Evolutionary conservation across 1,140 invertebrate species (phyloP).

Genomic region (Cyrtorhinus lividipennis): DNA sequence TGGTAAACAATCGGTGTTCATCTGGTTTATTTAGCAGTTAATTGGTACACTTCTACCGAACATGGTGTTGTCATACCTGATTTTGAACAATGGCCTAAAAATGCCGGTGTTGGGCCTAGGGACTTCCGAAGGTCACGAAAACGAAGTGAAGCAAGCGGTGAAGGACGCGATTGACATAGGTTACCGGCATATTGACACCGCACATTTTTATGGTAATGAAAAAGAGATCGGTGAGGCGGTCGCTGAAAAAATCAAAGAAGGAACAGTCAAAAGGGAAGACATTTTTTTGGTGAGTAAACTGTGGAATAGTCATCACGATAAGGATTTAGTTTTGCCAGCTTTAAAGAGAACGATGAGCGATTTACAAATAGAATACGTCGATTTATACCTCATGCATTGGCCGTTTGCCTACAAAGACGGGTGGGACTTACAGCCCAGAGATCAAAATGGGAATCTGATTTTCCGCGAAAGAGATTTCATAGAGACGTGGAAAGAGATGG

Average conservation of each 20-base stretch:
- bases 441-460: conserved; percentile 13
- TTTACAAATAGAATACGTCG: conserved; percentile 45
- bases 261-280: conserved; percentile 54
- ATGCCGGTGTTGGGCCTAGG: too few relatives aligned
- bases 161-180: conserved; percentile 50
- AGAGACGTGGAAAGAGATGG: conserved; percentile 43
- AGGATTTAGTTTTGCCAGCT: conserved; percentile 38
- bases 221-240: conserved; percentile 65
- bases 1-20: too few relatives aligned
- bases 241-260: conserved; percentile 50
- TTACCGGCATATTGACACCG: conserved; percentile 56
- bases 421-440: conserved; percentile 29
- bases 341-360: conserved; percentile 40
- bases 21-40: too few relatives aligned
- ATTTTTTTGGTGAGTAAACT: conserved; percentile 53
- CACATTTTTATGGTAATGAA: conserved; percentile 55
- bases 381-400: conserved; percentile 70
- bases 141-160: conserved; percentile 34
- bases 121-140: too few relatives aligned
- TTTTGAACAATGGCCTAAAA: too few relatives aligned
- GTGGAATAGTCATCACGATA: conserved; percentile 41
- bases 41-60: too few relatives aligned
- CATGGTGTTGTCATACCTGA: too few relatives aligned
- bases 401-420: conserved; percentile 46
- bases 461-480: conserved; percentile 43